Evolutionary conservation across 1,140 invertebrate species (phyloP), one percentile per base, ranked within the genome.

Genomic region (Leguminivora glycinivorella): DNA sequence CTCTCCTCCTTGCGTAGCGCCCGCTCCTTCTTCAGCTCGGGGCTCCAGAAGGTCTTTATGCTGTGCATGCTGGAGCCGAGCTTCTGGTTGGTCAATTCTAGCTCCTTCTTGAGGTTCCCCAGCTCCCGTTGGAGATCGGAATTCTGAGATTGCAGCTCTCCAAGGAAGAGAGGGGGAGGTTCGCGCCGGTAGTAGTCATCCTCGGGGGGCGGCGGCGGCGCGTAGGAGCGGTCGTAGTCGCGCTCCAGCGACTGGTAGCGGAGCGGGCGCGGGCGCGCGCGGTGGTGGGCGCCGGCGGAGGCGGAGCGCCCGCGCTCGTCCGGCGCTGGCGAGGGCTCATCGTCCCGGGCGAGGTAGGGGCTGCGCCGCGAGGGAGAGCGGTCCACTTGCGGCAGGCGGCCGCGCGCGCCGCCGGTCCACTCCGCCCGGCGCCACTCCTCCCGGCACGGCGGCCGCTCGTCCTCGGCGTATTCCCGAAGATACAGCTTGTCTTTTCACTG

Each of bases 1-100:
- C 97, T 98, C 92, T 99, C 99, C 91, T 99, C 99, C 91, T 99
- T 99, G 68, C 98, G 93, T 60, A 99, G 87, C 12, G 98, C 97
- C 71, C 98, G 92, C 92, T 99, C 98, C 93, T 99, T 99, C 92
- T 99, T 99, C 80, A 99, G 93, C 90, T 99, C 99, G 0, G 99
- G 99, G 89, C 98, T 99, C 99, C 99, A 99, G 92, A 99, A 99
- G 10, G 98, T 99, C 92, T 99, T 99, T 86, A 99, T 99, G 91
- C 97, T 98, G 92, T 99, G 98, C 98, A 99, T 99, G 81, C 97
- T 98, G 83, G 98, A 99, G 83, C 98, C 98, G 73, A 99, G 93
- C 91, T 99, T 99, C 92, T 99, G 98, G 92, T 99, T 99, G 71
- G 98, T 98, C 74, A 98, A 93, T 92, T 99, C 98, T 76, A 99